phyloP scores from a whole-genome alignment of 2,888 invertebrate species.

The Lepidocyrtinus sp. region DNA sequence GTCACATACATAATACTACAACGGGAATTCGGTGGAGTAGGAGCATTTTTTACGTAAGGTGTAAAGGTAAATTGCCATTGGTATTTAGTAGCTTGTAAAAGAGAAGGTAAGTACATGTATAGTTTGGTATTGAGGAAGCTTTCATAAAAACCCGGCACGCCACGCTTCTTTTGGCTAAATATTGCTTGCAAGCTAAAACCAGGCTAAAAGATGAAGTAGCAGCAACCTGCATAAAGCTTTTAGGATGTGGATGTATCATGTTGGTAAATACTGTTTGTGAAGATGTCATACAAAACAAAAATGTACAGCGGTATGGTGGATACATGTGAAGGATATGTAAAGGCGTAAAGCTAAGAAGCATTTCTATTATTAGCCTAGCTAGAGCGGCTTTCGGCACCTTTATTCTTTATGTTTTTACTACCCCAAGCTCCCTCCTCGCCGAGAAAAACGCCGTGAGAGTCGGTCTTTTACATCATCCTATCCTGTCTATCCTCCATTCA shows the following conservation, averaged over 20 bases:
- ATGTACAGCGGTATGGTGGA: neutral
- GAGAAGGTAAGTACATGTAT: too few relatives aligned
- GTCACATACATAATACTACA: too few relatives aligned
- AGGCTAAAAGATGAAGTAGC: neutral
- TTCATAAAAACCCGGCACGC: slow-evolving; percentile 38
- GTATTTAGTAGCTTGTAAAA: too few relatives aligned
- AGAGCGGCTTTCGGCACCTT: neutral
- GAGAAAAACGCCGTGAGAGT: slow-evolving; percentile 41
- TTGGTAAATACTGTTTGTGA: too few relatives aligned
- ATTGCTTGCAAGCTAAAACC: neutral
- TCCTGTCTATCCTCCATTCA: neutral
- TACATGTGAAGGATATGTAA: neutral
- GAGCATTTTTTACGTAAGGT: too few relatives aligned
- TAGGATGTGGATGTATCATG: too few relatives aligned
- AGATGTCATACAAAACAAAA: neutral
- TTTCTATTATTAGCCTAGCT: neutral
- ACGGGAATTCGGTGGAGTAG: too few relatives aligned
- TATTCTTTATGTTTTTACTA: neutral
- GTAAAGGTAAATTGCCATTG: too few relatives aligned
- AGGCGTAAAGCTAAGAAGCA: neutral
- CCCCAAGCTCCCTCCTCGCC: slow-evolving; percentile 45
- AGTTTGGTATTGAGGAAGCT: too few relatives aligned
- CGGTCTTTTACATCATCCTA: slow-evolving; percentile 28
- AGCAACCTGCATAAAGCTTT: too few relatives aligned
- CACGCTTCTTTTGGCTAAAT: neutral